Conservation (phyloP, 2,797 vertebrate genomes). For the Nannoperca australis region DNA sequence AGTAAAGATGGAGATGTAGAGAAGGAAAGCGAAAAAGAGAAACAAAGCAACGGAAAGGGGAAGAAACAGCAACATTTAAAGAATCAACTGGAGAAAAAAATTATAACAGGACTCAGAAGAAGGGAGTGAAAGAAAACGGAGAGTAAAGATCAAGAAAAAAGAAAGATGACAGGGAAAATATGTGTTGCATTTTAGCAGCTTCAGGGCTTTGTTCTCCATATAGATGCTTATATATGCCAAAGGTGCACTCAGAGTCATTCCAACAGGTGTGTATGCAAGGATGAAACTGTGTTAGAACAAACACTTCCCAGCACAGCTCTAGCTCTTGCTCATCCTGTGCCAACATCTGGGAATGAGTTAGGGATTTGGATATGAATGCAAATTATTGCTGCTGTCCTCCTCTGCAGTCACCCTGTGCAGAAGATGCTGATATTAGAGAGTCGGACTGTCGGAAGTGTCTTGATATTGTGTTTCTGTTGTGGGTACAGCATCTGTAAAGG, state of each 20-base stretch:
- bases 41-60: background rate
- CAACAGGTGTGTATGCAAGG: constrained; percentile 31
- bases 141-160: constrained; percentile 38
- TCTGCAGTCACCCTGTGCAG: constrained; percentile 38
- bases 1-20: constrained; percentile 22
- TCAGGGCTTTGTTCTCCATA: constrained; percentile 34
- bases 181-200: constrained; percentile 21
- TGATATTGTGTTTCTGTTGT: constrained; percentile 17
- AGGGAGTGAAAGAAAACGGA: constrained; percentile 20
- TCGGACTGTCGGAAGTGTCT: constrained; percentile 22
- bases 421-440: constrained; percentile 2
- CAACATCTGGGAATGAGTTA: constrained; percentile 41
- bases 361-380: constrained; percentile 51
- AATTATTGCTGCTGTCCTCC: constrained; percentile 38
- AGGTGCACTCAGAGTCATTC: constrained; percentile 48
- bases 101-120: background rate
- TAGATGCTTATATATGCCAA: constrained; percentile 22
- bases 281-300: constrained; percentile 41
- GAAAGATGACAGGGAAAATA: constrained; percentile 19
- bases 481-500: background rate
- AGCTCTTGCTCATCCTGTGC: constrained; percentile 31
- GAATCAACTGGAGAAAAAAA: constrained; percentile 23
- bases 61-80: constrained; percentile 9
- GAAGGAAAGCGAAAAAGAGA: constrained; percentile 10
- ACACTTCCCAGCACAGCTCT: constrained; percentile 27